Base-by-base conservation (phyloP, 23 tunicate genomes). In the Phallusia fumigata region DNA sequence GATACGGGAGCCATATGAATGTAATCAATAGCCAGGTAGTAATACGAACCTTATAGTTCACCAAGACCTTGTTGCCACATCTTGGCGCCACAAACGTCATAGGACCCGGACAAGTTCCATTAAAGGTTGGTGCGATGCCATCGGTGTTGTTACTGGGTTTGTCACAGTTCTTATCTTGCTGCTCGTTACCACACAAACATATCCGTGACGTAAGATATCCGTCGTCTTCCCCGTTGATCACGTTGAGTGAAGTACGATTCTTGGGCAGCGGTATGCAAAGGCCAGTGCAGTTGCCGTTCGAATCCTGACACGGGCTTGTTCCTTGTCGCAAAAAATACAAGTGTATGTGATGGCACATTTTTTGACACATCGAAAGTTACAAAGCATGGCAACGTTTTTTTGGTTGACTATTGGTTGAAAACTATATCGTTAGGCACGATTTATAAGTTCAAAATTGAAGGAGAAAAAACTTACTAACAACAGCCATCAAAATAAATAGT, bases 181-280 rank as follows among this genome's bases (percentile, higher is more conserved):
- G 49, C 11, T 91, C 77, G 32, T 79, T 82, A 18, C 96, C 96
- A 79, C 96, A 91, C 31, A 83, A 5, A 72, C 96, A 91, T 19
- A 82, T 69, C 3, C 93, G 65, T 5, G 86, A 34, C 31, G 83
- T 49, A 30, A 83, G 32, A 32, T 83, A 36, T 36, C n/a, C 69
- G 35, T 21, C 36, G 3, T 33, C 73, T 12, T 52, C 28, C 64
- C 47, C 86, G n/a, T 52, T 22, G 50, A 34, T 53, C 3, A 10
- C 51, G 16, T 32, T 32, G 34, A 32, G 36, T 18, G 73, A 31
- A 26, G 75, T 13, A 0, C 49, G 33, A 19, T 40, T 24, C 47
- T 83, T 73, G 18, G 96, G 96, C 19, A 91, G 65, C 0, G 96
- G 96, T 30, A 91, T 78, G 65, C 96, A 91, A 0, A 91, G 80